Conservation (phyloP, 64 coral and sea anemone genomes). For the Orbicella faveolata region DNA sequence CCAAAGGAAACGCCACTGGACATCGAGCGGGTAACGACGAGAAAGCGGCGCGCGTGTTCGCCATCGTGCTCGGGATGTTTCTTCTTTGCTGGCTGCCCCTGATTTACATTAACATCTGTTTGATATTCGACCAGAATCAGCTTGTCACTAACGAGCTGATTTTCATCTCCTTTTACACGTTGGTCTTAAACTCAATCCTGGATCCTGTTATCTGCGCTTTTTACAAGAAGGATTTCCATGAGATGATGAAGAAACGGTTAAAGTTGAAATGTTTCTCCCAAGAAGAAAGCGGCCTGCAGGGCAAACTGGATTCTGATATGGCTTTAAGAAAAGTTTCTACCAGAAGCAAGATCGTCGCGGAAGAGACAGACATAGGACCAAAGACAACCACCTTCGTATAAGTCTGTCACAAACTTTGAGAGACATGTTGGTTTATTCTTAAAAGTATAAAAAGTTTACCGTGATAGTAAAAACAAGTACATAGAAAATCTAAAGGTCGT, state of each 20-base stretch:
- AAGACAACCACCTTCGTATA: neutral
- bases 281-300: neutral
- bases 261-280: neutral
- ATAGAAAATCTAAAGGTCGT: no score
- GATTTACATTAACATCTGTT: constrained; percentile 82
- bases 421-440: no score
- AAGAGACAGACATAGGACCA: neutral
- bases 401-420: no score
- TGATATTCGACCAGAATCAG: constrained; percentile 32
- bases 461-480: no score
- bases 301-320: constrained; percentile 15
- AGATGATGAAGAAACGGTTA: neutral
- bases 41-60: constrained; percentile 62
- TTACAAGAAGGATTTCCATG: constrained; percentile 66
- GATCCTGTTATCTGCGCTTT: constrained; percentile 78
- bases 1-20: constrained; percentile 43
- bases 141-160: constrained; percentile 46
- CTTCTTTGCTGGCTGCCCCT: constrained; percentile 71
- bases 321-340: neutral
- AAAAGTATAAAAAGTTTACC: no score
- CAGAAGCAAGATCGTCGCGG: neutral
- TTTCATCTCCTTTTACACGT: constrained; percentile 68
- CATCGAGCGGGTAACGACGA: constrained; percentile 53
- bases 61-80: constrained; percentile 60
- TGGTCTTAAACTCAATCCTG: constrained; percentile 61